Base-by-base conservation (phyloP, 2,888 invertebrate species). In the Drosophila leonis region DNA sequence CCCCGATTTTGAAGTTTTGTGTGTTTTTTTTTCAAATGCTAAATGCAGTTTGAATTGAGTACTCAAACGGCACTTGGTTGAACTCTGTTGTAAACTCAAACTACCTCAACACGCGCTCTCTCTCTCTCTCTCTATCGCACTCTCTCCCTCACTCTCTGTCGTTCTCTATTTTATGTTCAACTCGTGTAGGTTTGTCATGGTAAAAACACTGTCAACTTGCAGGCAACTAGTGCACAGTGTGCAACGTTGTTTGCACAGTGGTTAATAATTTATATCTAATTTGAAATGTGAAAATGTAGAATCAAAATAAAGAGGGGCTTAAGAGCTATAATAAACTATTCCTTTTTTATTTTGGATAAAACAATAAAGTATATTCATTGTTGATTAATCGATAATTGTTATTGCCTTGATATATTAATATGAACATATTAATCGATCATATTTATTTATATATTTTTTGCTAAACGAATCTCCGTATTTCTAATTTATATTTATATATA, bases 21-120 rank as follows among this genome's bases (percentile, higher is more conserved):
- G 7, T 10, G 20, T 24, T 42, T 31, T 13, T 61, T 57, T 78
- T 77, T 71, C 66, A 67, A 37, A 48, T 65, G 82, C 82, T 82
- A 75, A 78, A 66, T 69, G 73, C 57, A 82, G 68, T 80, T 82
- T 72, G 63, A 82, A 76, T 84, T 81, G 70, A 61, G 66, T 59
- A 65, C 81, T 84, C 79, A 59, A 75, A 54, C 48, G 46, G 41
- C 52, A 69, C 74, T 74, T 59, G 64, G 54, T 51, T 46, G 20
- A 24, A 63, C 41, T 41, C 49, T 10, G 10, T 20, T 55, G 55
- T 55, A 29, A 39, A 41, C 55, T 35, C 49, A 27, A 29, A 20
- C 54, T 33, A 20, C 24, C 24, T 10, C 20, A 20, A 6, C 15
- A 10, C 31, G 41, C 35, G 13, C 12, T 13, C 35, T 4, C 35